Base-by-base conservation (phyloP, 2,113 vertebrate species). In the Dendropsophus ebraccatus region DNA sequence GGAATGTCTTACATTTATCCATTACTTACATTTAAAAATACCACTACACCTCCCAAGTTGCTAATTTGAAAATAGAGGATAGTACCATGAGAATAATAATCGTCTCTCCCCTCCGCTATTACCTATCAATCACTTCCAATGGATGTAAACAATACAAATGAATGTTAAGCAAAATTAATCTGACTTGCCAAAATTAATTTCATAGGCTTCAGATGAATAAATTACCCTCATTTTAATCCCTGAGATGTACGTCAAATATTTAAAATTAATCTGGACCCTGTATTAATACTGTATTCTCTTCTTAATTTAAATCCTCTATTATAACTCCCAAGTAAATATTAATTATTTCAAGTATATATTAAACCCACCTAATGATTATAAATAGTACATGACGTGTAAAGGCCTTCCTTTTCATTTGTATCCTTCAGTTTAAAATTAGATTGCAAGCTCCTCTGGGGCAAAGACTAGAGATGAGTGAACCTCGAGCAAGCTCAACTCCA, bases 141-240 rank as follows among this genome's bases (percentile, higher is more conserved):
- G 23, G 41, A 25, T 74, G 72, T 74, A 74, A 74, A 74, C 72
- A 74, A 45, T 74, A 74, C 72, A 74, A 74, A 70, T 70, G 67
- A 49, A 74, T 74, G 41, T 14, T 47, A 74, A 7, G 41, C 23
- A 11, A 74, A 74, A 49, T 74, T 49, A 45, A 74, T 74, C 41
- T 74, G 72, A 74, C 37, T 45, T 49, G 21, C 41, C 72, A 74
- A 74, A 74, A 49, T 74, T 45, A 74, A 74, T 49, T 70, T 74
- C 72, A 74, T 5, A 47, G 41, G 72, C 21, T 74, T 49, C 41
- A 74, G 28, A 74, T 70, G 67, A 70, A 70, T 41, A 70, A 70
- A 70, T 70, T 70, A 47, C 21, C 23, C 23, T 49, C 72, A 74
- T 49, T 47, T 74, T 28, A 74, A 47, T 49, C 72, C 72, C 72